Evolutionary conservation across 2,888 invertebrate species (phyloP).

Genomic region (Eupithecia vulgata): DNA sequence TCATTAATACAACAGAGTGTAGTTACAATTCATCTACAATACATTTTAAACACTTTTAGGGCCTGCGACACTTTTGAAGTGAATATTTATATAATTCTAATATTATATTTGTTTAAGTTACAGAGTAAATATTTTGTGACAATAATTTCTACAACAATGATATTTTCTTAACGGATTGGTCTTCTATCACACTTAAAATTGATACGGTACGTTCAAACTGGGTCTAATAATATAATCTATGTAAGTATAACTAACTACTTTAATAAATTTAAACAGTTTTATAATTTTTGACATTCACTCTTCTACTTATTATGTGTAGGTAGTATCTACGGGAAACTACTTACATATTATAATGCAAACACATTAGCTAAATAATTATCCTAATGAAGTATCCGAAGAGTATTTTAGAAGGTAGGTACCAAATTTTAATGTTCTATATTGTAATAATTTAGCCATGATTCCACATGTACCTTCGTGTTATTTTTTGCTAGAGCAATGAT

Average conservation of each 20-base stretch:
- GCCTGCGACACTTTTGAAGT: constrained; percentile 22
- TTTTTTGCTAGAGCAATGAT: not conserved
- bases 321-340: not conserved
- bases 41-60: not conserved
- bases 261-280: not conserved
- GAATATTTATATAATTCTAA: constrained; percentile 6
- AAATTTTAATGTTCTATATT: not conserved
- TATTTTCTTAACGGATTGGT: constrained; percentile 59
- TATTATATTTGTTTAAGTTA: constrained; percentile 8
- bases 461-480: not conserved
- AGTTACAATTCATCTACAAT: not conserved
- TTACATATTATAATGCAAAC: not conserved
- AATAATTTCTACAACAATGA: constrained; percentile 17
- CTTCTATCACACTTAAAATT: constrained; percentile 78
- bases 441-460: not conserved
- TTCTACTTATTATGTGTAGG: not conserved
- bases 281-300: not conserved
- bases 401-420: no score
- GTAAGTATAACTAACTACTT: not conserved
- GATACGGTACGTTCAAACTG: constrained; percentile 52
- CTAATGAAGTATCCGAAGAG: not conserved
- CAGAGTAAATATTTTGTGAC: constrained; percentile 10
- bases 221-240: constrained; percentile 1
- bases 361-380: not conserved
- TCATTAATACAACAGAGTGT: not conserved